These are phyloP conservation scores for Menidia beryllina DNA, from an alignment of 2,113 vertebrate species.

Conservation along the genomic window DNA sequence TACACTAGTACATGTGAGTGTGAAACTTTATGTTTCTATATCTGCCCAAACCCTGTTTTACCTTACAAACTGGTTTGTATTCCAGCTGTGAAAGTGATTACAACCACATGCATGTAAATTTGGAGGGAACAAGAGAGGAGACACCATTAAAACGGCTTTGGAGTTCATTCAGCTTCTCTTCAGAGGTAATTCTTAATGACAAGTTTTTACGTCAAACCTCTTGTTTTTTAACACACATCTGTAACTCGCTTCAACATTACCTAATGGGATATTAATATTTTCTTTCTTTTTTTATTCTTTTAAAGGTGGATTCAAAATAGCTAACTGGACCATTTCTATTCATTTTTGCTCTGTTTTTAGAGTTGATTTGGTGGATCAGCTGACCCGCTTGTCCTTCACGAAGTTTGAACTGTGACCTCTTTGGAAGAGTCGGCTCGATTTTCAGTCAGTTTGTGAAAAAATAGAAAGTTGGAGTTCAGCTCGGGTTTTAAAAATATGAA, in stretches of 20 bases:
- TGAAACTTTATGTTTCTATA: not conserved
- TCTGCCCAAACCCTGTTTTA: not conserved
- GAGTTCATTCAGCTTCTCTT: too few species aligned
- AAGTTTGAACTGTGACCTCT: not conserved
- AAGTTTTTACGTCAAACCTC: too few species aligned
- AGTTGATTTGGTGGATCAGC: not conserved
- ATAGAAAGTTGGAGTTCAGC: not conserved
- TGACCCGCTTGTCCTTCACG: not conserved
- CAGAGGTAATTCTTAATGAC: too few species aligned
- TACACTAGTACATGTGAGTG: not conserved
- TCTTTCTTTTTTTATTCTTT: too few species aligned
- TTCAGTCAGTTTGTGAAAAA: not conserved
- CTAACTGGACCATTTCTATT: not conserved
- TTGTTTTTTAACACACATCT: too few species aligned
- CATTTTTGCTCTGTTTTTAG: too few species aligned
- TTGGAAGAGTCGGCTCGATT: not conserved
- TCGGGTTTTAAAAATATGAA: too few species aligned
- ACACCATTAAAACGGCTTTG: too few species aligned
- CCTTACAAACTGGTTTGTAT: too few species aligned
- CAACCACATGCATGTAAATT: too few species aligned
- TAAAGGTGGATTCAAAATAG: not conserved
- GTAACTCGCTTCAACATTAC: not conserved
- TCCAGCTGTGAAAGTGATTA: too few species aligned
- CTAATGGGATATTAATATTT: not conserved
- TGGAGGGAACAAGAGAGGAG: too few species aligned